Percentiles rank a stretch among this genome's conserved stretches.
phyloP scores from a whole-genome alignment of 2,113 vertebrate species.

The Nyctereutes procyonoides region DNA sequence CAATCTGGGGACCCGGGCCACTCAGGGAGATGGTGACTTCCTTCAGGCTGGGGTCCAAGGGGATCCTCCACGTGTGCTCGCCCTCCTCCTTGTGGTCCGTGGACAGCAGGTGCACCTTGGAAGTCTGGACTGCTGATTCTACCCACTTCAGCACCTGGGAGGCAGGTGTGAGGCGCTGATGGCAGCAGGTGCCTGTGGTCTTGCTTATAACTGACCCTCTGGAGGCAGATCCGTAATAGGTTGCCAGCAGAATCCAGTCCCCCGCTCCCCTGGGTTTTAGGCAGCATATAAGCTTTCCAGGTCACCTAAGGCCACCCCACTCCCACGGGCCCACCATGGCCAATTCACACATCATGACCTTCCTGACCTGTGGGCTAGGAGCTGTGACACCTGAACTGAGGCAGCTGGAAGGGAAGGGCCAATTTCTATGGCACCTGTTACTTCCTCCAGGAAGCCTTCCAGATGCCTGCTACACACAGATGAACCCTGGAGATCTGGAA shows the following conservation, averaged over 20 bases:
- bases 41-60: slow-evolving; percentile 94
- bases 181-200: background rate
- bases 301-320: too few species aligned
- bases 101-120: slow-evolving; percentile 95
- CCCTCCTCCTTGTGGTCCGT: slow-evolving; percentile 91
- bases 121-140: slow-evolving; percentile 93
- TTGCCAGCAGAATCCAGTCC: background rate
- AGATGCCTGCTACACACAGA: background rate
- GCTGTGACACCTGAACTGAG: background rate
- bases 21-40: slow-evolving; percentile 96
- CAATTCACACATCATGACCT: accelerated
- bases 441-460: background rate
- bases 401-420: background rate
- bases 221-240: background rate
- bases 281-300: background rate
- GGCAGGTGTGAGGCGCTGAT: accelerated
- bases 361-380: background rate
- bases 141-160: slow-evolving; percentile 96
- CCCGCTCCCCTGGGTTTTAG: background rate
- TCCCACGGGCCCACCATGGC: background rate
- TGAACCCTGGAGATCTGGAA: background rate
- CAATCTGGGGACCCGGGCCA: slow-evolving; percentile 91
- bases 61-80: slow-evolving; percentile 91
- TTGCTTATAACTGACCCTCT: background rate
- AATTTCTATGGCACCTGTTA: background rate